A percentile compares a stretch with the other conserved stretches of the same genome.
These are phyloP conservation scores for Diarsia brunnea DNA, from an alignment of 2,888 invertebrate species.

Conservation along the genomic window DNA sequence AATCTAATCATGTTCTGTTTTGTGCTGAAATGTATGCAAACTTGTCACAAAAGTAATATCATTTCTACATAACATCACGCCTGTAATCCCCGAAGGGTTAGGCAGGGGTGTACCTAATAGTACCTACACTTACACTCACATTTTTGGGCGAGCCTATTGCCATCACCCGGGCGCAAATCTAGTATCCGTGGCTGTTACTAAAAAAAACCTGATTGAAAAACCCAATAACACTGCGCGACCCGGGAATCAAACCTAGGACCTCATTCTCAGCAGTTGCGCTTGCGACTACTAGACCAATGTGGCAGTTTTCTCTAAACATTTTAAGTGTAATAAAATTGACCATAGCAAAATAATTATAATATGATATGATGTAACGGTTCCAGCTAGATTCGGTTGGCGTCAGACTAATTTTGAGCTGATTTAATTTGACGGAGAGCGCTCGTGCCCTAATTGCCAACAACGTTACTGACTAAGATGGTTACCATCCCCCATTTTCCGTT, in stretches of 20 bases:
- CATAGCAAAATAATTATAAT: not conserved
- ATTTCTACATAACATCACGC: not conserved
- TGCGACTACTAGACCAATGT: too few species aligned
- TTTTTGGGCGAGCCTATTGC: too few species aligned
- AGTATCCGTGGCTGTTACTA: too few species aligned
- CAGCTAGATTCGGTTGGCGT: constrained; percentile 7
- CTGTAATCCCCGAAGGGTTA: too few species aligned
- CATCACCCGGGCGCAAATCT: too few species aligned
- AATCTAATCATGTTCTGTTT: constrained; percentile 34
- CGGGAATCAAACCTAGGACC: too few species aligned
- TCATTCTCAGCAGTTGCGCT: too few species aligned
- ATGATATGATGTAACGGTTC: constrained; percentile 5
- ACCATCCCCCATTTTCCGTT: too few species aligned
- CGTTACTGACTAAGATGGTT: not conserved
- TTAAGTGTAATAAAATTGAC: not conserved
- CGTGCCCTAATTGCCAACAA: constrained; percentile 21
- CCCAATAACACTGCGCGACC: too few species aligned
- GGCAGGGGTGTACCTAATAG: too few species aligned
- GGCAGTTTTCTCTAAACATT: not conserved
- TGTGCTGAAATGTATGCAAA: constrained; percentile 15
- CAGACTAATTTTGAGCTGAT: constrained; percentile 32
- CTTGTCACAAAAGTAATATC: not conserved
- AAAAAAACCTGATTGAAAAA: too few species aligned
- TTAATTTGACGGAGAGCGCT: constrained; percentile 32
- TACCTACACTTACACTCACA: too few species aligned